Evolutionary conservation across 2,113 vertebrate genomes (phyloP).

Genomic region (Actenoides lindsayi): DNA sequence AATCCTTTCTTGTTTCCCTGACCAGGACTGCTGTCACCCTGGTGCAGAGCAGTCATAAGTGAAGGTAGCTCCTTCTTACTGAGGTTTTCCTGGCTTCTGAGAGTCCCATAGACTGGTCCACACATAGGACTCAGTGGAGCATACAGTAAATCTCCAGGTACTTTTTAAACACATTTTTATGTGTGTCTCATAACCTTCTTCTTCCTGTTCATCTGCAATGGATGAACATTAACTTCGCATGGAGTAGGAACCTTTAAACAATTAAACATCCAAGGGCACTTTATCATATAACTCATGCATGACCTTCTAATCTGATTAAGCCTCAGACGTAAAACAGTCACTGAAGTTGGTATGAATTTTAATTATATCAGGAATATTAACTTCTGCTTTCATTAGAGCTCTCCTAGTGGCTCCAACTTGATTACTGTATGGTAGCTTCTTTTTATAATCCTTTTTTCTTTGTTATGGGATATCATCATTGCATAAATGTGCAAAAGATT

Average conservation of each 20-base stretch:
- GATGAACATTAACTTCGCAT: not conserved
- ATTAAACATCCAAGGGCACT: not conserved
- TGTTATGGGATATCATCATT: not conserved
- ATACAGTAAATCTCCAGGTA: not conserved
- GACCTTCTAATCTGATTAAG: not conserved
- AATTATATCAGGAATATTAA: not conserved
- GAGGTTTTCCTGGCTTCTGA: not conserved
- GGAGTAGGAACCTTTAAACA: not conserved
- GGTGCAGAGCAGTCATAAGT: not conserved
- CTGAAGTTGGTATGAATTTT: not conserved
- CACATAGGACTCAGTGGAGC: not conserved
- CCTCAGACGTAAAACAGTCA: not conserved
- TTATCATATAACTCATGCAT: not conserved
- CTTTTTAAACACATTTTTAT: not conserved
- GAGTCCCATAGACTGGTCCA: not conserved
- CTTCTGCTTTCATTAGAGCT: not conserved
- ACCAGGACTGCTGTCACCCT: not conserved
- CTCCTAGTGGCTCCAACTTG: not conserved
- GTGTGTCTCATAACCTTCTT: not conserved
- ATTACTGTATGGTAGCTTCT: not conserved
- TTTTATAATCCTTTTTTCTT: not conserved
- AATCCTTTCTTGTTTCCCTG: not conserved
- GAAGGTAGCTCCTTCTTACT: not conserved
- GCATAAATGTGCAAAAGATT: not conserved
- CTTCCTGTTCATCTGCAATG: not conserved